A percentile compares a stretch with the other conserved stretches of the same genome.
Evolutionary conservation across 2,888 invertebrate genomes (phyloP).

Genomic region (Eulithis prunata): DNA sequence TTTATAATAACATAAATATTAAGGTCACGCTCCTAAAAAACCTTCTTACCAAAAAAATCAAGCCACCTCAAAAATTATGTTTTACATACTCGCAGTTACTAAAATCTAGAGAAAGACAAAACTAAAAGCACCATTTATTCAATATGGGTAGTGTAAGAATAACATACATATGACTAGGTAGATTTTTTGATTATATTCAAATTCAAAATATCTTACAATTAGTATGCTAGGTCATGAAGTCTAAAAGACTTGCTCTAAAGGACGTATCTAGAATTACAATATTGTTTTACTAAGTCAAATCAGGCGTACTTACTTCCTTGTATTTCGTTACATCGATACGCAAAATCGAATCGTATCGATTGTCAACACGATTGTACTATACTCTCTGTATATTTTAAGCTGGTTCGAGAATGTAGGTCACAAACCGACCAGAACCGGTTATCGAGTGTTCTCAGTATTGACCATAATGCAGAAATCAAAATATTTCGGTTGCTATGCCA

Average conservation of each 20-base stretch:
- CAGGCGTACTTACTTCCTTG: conserved; percentile 11
- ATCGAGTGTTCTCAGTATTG: conserved; percentile 43
- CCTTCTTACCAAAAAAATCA: too few species aligned
- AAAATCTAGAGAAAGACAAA: too few species aligned
- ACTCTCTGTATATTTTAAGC: conserved; percentile 30
- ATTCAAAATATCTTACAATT: too few species aligned
- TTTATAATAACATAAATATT: too few species aligned
- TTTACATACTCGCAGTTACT: too few species aligned
- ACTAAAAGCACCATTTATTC: too few species aligned
- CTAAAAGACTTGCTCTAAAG: neutral
- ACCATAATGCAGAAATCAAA: conserved; percentile 22
- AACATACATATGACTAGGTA: too few species aligned
- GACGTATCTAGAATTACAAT: neutral
- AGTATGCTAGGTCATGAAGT: neutral
- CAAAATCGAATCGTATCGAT: conserved; percentile 23
- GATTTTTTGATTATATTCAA: too few species aligned
- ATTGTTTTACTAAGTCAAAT: conserved; percentile 6
- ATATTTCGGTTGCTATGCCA: conserved; percentile 18
- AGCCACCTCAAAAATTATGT: too few species aligned
- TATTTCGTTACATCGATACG: conserved; percentile 13
- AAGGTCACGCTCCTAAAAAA: too few species aligned
- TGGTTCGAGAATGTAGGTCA: conserved; percentile 47
- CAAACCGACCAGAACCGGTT: conserved; percentile 48
- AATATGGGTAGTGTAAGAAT: too few species aligned
- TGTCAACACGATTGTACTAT: conserved; percentile 27